Percentiles rank a stretch among this genome's conserved stretches.
phyloP scores from a whole-genome alignment of 2,888 invertebrate genomes.

The Galeopsomyia nigrocyanea region DNA sequence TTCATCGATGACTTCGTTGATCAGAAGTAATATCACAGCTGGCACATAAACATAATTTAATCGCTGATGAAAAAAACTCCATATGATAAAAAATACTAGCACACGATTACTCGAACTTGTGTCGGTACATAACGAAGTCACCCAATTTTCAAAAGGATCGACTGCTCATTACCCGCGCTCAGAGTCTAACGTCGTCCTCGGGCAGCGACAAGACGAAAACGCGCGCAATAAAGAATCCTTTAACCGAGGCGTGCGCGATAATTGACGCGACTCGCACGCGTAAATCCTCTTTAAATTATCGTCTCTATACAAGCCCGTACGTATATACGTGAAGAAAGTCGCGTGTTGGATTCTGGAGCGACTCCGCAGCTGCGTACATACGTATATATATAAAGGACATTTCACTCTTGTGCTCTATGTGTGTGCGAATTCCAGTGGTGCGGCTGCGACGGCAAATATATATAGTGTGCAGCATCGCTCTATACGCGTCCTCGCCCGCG shows the following conservation, averaged over 20 bases:
- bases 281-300: constrained; percentile 48
- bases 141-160: not conserved
- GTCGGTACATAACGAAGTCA: not conserved
- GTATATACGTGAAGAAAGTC: constrained; percentile 2
- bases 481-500: constrained; percentile 34
- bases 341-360: constrained; percentile 38
- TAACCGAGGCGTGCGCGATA: not conserved
- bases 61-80: no score
- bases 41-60: no score
- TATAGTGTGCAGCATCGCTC: constrained; percentile 1
- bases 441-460: no score
- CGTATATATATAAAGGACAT: constrained; percentile 13
- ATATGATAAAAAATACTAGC: no score
- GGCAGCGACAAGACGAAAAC: not conserved
- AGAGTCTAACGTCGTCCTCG: not conserved
- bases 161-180: not conserved
- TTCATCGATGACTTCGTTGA: no score
- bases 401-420: no score
- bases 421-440: no score
- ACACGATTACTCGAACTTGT: no score
- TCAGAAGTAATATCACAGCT: no score
- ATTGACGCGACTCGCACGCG: constrained; percentile 48
- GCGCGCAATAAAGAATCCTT: no score
- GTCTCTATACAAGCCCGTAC: constrained; percentile 43
- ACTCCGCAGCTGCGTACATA: constrained; percentile 43